Base-by-base conservation (phyloP, 2,888 invertebrate genomes). In the Philhelius pedissequus region DNA sequence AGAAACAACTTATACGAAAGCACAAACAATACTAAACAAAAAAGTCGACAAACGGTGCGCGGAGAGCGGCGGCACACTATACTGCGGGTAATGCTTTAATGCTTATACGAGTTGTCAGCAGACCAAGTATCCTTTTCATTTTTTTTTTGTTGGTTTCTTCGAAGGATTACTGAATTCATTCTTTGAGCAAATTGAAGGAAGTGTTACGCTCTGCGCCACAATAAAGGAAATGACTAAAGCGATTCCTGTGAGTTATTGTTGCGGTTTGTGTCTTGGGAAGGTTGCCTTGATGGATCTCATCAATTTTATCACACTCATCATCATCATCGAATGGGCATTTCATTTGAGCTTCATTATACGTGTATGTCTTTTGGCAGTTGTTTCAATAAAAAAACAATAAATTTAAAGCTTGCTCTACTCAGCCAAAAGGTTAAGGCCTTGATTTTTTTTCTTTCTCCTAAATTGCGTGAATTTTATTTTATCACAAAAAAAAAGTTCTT, bases 391-490 rank as follows among this genome's bases (percentile, higher is more conserved):
- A 35, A 35, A 48, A 48, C 20, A 43, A 11, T 7, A 52, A n/a
- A 38, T 25, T 15, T 27, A 15, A 68, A 68, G 32, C 50, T n/a
- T n/a, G 54, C n/a, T 66, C 50, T 40, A 58, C 48, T 45, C 32
- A 22, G 15, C 18, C 3, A 11, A 4, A 4, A 4, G 11, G 18
- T 20, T 35, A n/a, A 22, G 38, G 2, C n/a, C 11, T 43, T 27
- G 27, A n/a, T 25, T 6, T 30, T 22, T 22, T 3, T 56, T 32
- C n/a, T n/a, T n/a, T n/a, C n/a, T n/a, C n/a, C n/a, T 2, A 15
- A 25, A 35, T 70, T 78, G 74, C 83, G 78, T 77, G 69, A 74
- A 54, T 62, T 74, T 78, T 74, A 54, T 62, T 74, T 78, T 74
- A 83, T 74, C 56, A 45, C 43, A 2, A 2, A 25, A 54, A 18